Percentiles rank a stretch among this genome's conserved stretches.
phyloP scores from a whole-genome alignment of 2,888 invertebrate genomes.

The Lordiphosa fenestrarum region DNA sequence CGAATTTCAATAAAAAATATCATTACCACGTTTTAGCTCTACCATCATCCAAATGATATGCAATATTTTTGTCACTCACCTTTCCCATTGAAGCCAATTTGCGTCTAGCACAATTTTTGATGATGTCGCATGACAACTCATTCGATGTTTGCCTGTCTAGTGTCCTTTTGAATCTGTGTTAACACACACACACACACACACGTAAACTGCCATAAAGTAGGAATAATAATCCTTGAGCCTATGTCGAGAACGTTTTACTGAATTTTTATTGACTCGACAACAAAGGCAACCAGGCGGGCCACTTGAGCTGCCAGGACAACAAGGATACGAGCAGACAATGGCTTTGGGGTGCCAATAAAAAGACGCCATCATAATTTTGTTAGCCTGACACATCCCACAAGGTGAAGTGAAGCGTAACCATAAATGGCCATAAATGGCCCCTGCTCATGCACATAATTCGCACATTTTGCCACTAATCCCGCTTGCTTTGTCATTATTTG shows the following conservation, averaged over 20 bases:
- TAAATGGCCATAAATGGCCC: slow-evolving; percentile 56
- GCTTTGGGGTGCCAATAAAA: slow-evolving; percentile 56
- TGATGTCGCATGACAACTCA: slow-evolving; percentile 18
- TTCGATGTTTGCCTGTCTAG: slow-evolving; percentile 39
- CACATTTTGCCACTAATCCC: slow-evolving; percentile 51
- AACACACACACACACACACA: slow-evolving; percentile 24
- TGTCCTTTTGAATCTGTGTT: slow-evolving; percentile 56
- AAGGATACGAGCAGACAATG: slow-evolving; percentile 49
- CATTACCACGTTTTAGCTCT: no score
- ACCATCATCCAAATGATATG: neutral
- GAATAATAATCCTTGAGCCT: slow-evolving; percentile 74
- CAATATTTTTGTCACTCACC: slow-evolving; percentile 3
- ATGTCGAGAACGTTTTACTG: slow-evolving; percentile 71
- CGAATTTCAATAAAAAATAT: no score
- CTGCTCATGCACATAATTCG: slow-evolving; percentile 66
- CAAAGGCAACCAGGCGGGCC: slow-evolving; percentile 23
- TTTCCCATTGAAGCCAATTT: slow-evolving; percentile 37
- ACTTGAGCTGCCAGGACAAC: slow-evolving; percentile 49
- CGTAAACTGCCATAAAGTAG: slow-evolving; percentile 61
- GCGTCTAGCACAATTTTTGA: slow-evolving; percentile 24
- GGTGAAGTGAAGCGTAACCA: slow-evolving; percentile 17
- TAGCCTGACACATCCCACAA: slow-evolving; percentile 36
- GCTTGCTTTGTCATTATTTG: slow-evolving; percentile 38
- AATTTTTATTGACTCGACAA: slow-evolving; percentile 70
- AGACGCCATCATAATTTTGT: slow-evolving; percentile 69